Evolutionary conservation across 1,140 invertebrate species (phyloP).

Genomic region (Drosophila murphyi): DNA sequence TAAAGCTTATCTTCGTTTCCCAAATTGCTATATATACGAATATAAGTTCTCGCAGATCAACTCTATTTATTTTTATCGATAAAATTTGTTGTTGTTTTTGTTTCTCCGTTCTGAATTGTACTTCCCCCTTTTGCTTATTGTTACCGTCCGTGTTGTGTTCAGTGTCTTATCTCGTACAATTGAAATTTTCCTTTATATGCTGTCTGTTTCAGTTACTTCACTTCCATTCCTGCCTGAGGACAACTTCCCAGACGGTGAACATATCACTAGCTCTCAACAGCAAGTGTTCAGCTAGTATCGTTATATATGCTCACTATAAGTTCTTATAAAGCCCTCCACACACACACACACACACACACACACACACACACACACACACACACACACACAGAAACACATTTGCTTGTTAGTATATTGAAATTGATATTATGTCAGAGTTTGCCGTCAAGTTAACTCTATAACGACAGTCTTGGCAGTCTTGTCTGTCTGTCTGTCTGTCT

Average conservation of each 20-base stretch:
- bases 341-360: slow-evolving; percentile 23
- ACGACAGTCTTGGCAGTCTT: slow-evolving; percentile 14
- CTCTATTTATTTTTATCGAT: neutral
- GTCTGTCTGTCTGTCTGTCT: slow-evolving; percentile 15
- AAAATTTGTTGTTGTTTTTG: neutral
- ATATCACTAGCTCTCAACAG: slow-evolving; percentile 51
- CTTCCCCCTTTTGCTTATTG: neutral
- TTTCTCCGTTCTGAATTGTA: slow-evolving; percentile 8
- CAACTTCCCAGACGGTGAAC: slow-evolving; percentile 21
- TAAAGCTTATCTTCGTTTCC: no score
- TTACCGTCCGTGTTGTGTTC: neutral
- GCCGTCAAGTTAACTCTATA: slow-evolving; percentile 48
- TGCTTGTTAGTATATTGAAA: slow-evolving; percentile 81
- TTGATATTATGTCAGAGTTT: slow-evolving; percentile 73
- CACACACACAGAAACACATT: slow-evolving; percentile 41
- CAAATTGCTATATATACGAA: no score
- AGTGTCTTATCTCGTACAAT: slow-evolving; percentile 27
- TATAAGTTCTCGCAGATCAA: neutral
- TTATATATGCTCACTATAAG: slow-evolving; percentile 43
- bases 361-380: slow-evolving; percentile 1
- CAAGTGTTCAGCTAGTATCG: slow-evolving; percentile 4
- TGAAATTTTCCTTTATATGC: slow-evolving; percentile 71
- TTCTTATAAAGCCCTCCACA: slow-evolving; percentile 42
- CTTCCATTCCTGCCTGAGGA: neutral
- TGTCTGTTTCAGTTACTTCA: slow-evolving; percentile 13